A percentile compares a stretch with the other conserved stretches of the same genome.
Conservation (phyloP, 2,113 vertebrate genomes). For the Piliocolobus tephrosceles region DNA sequence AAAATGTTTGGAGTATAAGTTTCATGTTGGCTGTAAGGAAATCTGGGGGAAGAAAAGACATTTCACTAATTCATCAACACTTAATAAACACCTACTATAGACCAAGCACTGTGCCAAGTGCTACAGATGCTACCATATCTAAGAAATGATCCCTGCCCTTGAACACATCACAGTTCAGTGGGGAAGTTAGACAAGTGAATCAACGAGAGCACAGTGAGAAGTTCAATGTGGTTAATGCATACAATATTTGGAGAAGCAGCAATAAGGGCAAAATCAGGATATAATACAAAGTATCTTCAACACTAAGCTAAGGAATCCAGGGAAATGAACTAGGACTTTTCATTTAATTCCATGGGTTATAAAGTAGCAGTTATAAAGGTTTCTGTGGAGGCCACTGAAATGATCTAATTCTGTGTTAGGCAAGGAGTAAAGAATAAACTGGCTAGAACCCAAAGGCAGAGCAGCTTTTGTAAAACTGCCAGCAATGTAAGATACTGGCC, state of each 20-base stretch:
- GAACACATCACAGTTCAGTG: neutral
- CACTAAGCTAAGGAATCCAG: neutral
- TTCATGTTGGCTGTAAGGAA: neutral
- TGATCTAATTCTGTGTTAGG: neutral
- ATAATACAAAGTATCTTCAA: slow-evolving; percentile 16
- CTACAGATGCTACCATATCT: neutral
- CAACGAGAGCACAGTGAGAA: slow-evolving; percentile 6
- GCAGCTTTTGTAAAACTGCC: neutral
- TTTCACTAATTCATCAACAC: neutral
- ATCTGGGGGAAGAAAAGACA: neutral
- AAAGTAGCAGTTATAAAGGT: neutral
- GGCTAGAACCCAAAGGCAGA: neutral
- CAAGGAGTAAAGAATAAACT: neutral
- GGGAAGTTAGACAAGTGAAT: neutral
- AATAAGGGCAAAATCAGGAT: neutral
- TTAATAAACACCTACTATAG: neutral
- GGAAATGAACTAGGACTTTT: slow-evolving; percentile 9
- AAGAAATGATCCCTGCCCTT: neutral
- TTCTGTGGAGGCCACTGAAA: neutral
- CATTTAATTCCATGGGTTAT: slow-evolving; percentile 22
- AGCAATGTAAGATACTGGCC: neutral
- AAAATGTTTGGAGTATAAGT: neutral
- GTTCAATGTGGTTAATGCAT: neutral
- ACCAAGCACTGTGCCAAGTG: neutral
- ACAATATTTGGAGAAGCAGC: neutral